Evolutionary conservation across 1,140 invertebrate genomes (phyloP), one percentile per base, ranked within the genome.

Genomic region (Diprion similis): DNA sequence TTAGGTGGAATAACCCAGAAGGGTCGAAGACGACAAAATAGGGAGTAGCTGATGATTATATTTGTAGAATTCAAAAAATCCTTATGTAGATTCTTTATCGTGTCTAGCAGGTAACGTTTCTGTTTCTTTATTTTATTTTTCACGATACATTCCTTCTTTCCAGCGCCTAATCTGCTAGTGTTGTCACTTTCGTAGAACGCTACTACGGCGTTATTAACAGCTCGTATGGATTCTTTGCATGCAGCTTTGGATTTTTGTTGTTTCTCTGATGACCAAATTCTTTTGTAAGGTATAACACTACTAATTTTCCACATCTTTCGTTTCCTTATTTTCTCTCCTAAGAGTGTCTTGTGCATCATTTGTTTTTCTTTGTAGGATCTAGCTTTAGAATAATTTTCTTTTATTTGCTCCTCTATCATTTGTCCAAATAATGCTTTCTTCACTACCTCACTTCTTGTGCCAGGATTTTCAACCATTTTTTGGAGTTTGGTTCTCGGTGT

Each of bases 81-180:
- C 1, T 66, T 72, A 59, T 72, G 71, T 8, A 72, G 71, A 66
- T 72, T 72, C 45, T 66, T 72, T n/a, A 66, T n/a, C 13, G 71
- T n/a, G 65, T 72, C 19, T 59, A 66, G 46, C 45, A 65, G 71
- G 51, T 51, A 46, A 45, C 71, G 46, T 37, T 66, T 72, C 51
- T 72, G 71, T 66, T 72, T 72, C 13, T 59, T n/a, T 19, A 51
- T 59, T 66, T 59, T 59, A 7, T 72, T 66, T 18, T 66, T 72
- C 18, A 37, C 66, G 24, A 72, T 15, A 72, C 18, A 72, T 24
- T 72, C 71, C 65, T 64, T 72, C 65, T 72, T 67, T 18, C 66
- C 66, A 67, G 66, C 66, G 17, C 66, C 10, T 17, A 67, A 67
- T 18, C 66, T 17, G 10, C n/a, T 18, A 67, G 10, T 67, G 11